Evolutionary conservation across 2,797 vertebrate species (phyloP).

Genomic region (Halcyon badia): DNA sequence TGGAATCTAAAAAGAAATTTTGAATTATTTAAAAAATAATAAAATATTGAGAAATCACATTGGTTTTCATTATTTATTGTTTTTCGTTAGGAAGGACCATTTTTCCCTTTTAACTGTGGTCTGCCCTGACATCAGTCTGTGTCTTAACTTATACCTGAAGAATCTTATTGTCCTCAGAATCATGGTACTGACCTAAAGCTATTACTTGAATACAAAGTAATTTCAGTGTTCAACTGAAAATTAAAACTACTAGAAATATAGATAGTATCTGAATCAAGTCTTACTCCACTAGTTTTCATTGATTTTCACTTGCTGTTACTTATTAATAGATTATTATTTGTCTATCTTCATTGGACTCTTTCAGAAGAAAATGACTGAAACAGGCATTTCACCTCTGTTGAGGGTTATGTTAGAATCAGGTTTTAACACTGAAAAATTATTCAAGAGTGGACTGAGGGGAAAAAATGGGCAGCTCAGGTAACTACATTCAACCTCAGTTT

Average conservation of each 20-base stretch:
- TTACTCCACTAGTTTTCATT: background rate
- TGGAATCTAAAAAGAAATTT: background rate
- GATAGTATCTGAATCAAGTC: background rate
- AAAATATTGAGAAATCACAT: background rate
- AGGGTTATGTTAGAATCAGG: background rate
- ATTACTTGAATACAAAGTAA: background rate
- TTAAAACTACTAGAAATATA: background rate
- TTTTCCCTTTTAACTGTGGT: background rate
- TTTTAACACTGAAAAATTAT: background rate
- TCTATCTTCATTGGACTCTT: background rate
- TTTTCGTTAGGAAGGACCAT: background rate
- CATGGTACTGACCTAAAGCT: background rate
- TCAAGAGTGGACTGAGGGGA: accelerated
- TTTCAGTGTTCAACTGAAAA: background rate
- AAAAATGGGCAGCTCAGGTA: background rate
- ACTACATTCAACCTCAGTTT: background rate
- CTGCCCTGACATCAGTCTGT: background rate
- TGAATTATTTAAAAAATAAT: background rate
- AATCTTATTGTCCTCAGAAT: background rate
- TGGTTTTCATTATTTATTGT: background rate
- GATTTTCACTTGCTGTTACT: background rate
- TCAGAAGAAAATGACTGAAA: background rate
- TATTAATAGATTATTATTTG: background rate
- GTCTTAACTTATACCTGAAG: background rate
- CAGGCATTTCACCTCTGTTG: background rate